Evolutionary conservation across 2,888 invertebrate genomes (phyloP).

Genomic region (Metalampra italica): DNA sequence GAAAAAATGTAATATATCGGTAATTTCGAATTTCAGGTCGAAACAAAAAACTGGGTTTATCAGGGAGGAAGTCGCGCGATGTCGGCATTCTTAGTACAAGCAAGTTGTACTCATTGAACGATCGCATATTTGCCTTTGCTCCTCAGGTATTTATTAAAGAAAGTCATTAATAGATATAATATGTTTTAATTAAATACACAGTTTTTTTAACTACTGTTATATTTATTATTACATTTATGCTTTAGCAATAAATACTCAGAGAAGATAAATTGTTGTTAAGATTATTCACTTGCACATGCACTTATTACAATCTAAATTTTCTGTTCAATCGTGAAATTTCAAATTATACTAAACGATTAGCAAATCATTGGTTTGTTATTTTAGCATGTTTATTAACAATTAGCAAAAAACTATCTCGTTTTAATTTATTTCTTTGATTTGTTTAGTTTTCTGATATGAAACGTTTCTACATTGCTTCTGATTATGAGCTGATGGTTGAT

Average conservation of each 20-base stretch:
- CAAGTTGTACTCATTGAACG: conserved; percentile 96
- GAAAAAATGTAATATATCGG: neutral
- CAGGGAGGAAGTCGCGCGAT: conserved; percentile 97
- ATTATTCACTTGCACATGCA: too few relatives aligned
- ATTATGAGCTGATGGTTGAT: conserved; percentile 98
- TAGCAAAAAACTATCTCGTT: neutral
- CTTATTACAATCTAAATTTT: too few relatives aligned
- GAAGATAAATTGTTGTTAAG: too few relatives aligned
- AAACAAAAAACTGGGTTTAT: conserved; percentile 94
- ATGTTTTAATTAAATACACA: too few relatives aligned
- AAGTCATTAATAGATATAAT: too few relatives aligned
- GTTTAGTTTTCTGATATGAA: conserved; percentile 97
- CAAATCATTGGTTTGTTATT: too few relatives aligned
- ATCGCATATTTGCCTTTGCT: conserved; percentile 98
- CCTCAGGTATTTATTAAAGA: conserved; percentile 87
- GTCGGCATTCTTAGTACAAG: conserved; percentile 99
- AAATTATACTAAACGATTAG: neutral
- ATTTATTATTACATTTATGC: too few relatives aligned
- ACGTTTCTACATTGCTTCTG: conserved; percentile 98
- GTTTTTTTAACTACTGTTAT: too few relatives aligned
- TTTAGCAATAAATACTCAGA: too few relatives aligned
- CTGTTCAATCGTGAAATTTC: too few relatives aligned
- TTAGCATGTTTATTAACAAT: neutral
- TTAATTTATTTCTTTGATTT: conserved; percentile 7
- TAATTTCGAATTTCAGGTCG: conserved; percentile 79